phyloP scores from a whole-genome alignment of 2,888 invertebrate species.

The Lasioglossum oenotherae region DNA sequence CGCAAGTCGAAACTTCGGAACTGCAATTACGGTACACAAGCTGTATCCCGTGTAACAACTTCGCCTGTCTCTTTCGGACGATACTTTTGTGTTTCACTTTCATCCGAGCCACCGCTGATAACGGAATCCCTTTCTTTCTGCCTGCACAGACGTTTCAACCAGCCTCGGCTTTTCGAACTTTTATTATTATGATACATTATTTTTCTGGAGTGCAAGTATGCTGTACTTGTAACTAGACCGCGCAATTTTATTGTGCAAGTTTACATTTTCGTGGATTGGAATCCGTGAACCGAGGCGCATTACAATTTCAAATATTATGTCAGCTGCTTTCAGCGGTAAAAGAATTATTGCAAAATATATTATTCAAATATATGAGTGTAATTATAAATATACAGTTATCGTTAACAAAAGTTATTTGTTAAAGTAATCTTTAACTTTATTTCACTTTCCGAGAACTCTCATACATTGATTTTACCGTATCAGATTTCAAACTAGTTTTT shows the following conservation, averaged over 20 bases:
- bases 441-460: too few species aligned
- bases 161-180: not conserved
- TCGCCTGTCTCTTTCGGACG: not conserved
- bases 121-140: not conserved
- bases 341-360: not conserved
- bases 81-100: slow-evolving; percentile 5
- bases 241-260: not conserved
- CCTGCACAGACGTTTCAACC: not conserved
- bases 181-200: not conserved
- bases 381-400: too few species aligned
- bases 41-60: slow-evolving; percentile 4
- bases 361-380: too few species aligned
- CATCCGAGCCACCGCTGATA: not conserved
- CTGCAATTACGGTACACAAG: slow-evolving; percentile 26
- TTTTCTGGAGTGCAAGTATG: not conserved
- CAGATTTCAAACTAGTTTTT: too few species aligned
- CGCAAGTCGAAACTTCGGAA: slow-evolving; percentile 11
- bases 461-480: too few species aligned
- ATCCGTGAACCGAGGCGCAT: not conserved
- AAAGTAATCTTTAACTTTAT: too few species aligned
- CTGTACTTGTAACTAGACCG: not conserved
- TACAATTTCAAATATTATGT: not conserved
- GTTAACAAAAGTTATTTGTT: too few species aligned
- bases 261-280: not conserved
- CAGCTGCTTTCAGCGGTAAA: not conserved